These are phyloP conservation scores for Luidia sarsii DNA, from an alignment of 53 echinoderm and acorn worm species.

Conservation along the genomic window DNA sequence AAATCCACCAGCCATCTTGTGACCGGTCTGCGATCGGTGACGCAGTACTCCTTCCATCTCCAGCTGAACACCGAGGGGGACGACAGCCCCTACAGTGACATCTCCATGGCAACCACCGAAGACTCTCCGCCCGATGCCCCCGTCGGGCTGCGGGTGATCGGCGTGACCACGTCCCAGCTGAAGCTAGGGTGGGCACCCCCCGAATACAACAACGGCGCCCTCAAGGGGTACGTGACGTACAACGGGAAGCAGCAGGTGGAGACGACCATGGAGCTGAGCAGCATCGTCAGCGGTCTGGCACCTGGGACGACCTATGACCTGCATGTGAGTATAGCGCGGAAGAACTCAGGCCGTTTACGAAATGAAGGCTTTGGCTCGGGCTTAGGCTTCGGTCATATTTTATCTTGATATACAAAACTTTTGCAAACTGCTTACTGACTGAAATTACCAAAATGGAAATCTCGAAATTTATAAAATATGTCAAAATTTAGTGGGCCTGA, in stretches of 20 bases:
- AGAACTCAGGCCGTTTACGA: too few species aligned
- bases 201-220: conserved; percentile 72
- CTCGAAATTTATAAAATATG: too few species aligned
- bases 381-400: too few species aligned
- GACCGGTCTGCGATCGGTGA: conserved; percentile 74
- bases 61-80: conserved; percentile 88
- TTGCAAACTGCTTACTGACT: too few species aligned
- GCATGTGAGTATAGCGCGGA: conserved; percentile 83
- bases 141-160: conserved; percentile 64
- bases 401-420: too few species aligned
- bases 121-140: conserved; percentile 81
- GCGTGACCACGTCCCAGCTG: conserved; percentile 80
- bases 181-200: conserved; percentile 87
- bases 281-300: conserved; percentile 78
- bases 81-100: conserved; percentile 83
- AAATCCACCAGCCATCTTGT: conserved; percentile 56
- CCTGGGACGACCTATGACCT: conserved; percentile 80
- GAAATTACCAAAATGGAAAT: too few species aligned
- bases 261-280: conserved; percentile 75
- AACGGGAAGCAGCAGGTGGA: conserved; percentile 93
- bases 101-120: conserved; percentile 60
- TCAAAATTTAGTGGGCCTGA: too few species aligned
- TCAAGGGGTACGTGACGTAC: conserved; percentile 87
- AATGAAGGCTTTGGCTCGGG: too few species aligned
- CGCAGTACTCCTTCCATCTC: conserved; percentile 70